Base-by-base conservation (phyloP, 92 coral and sea anemone species). In the Phenganax marumi region DNA sequence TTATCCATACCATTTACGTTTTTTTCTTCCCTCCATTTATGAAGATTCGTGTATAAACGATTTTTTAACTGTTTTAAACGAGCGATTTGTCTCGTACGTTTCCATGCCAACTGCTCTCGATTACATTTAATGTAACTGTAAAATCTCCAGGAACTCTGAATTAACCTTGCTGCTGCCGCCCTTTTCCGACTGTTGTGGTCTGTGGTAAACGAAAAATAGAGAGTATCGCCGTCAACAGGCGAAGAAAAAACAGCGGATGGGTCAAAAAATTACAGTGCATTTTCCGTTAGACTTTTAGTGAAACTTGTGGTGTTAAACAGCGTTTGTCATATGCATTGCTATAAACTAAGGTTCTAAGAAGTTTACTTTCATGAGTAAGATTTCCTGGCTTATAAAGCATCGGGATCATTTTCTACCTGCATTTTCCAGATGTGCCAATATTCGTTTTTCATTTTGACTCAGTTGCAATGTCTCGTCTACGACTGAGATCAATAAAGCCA, bases 401-500 rank as follows among this genome's bases (percentile, higher is more conserved):
- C 11, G 13, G 17, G 79, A 13, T 11, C 14, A 10, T 61, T 63
- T 24, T 47, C 63, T 82, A 95, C 98, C 98, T 89, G 98, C 93
- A 60, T 92, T 95, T 74, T 95, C 98, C 79, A 92, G 88, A 73
- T 88, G 88, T 8, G 98, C 97, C 43, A 95, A 77, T 39, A 95
- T 92, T 50, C 98, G 84, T 81, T 95, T 95, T 69, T 95, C 98
- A 54, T 89, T 97, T 47, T 92, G 93, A 21, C 92, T 91, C 11
- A 95, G 93, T 83, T 95, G 98, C 73, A 95, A 86, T 17, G 89
- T 79, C 68, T 95, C 98, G 71, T 95, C 97, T 12, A 95, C 92
- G 17, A 95, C 98, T 48, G 97, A 92, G 12, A 95, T 95, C 70
- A 95, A 90, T 73, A 95, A 79, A 6, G 98, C 98, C 98, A 95